Evolutionary conservation across 2,888 invertebrate species (phyloP).

Genomic region (Latrodectus elegans): DNA sequence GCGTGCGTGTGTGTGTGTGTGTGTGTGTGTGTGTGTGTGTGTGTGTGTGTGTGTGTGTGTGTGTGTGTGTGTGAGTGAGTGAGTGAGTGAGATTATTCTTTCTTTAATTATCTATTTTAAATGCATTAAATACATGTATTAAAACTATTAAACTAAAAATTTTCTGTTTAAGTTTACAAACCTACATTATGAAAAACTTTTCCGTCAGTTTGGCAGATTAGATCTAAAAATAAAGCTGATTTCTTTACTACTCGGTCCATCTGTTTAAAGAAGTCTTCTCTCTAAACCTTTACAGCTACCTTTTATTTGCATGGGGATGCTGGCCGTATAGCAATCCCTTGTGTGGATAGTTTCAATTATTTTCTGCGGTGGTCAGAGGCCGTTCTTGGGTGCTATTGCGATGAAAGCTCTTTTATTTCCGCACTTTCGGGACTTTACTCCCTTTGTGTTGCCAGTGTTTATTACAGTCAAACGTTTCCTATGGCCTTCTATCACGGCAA

Average conservation of each 20-base stretch:
- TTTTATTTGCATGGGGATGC: constrained; percentile 30
- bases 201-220: background rate
- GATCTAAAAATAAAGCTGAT: background rate
- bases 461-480: background rate
- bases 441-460: background rate
- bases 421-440: background rate
- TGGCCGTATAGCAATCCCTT: constrained; percentile 38
- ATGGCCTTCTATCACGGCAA: background rate
- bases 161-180: too few relatives aligned
- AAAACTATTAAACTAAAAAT: too few relatives aligned
- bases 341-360: constrained; percentile 50
- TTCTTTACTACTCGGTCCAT: background rate
- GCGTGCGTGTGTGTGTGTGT: too few relatives aligned
- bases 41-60: too few relatives aligned
- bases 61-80: too few relatives aligned
- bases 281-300: background rate
- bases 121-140: too few relatives aligned
- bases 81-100: too few relatives aligned
- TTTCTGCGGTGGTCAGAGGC: constrained; percentile 26
- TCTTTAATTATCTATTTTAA: too few relatives aligned
- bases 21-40: too few relatives aligned
- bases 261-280: background rate
- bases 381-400: constrained; percentile 10
- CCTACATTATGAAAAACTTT: too few relatives aligned
- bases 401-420: constrained; percentile 6